A percentile compares a stretch with the other conserved stretches of the same genome.
Evolutionary conservation across 2,888 invertebrate genomes (phyloP).

Genomic region (Diarsia brunnea): DNA sequence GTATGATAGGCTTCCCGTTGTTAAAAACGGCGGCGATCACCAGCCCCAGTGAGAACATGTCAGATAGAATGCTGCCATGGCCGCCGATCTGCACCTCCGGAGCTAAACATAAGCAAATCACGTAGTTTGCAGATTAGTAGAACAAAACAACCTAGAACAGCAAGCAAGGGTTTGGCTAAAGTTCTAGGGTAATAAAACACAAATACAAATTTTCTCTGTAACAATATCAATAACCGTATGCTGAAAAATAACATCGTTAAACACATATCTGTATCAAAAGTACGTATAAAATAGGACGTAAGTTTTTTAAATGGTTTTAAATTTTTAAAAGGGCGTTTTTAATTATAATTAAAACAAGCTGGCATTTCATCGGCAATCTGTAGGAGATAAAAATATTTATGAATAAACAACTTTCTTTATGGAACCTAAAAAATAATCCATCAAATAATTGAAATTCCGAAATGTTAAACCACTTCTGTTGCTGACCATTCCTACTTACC

Average conservation of each 20-base stretch:
- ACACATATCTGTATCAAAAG: not conserved
- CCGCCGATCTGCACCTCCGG: slow-evolving; percentile 97
- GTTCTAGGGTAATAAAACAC: not conserved
- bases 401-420: not conserved
- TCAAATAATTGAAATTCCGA: too few species aligned
- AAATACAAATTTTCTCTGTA: not conserved
- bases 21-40: slow-evolving; percentile 98
- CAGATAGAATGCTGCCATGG: slow-evolving; percentile 96
- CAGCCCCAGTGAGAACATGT: slow-evolving; percentile 99
- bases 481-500: too few species aligned
- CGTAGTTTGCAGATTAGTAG: slow-evolving; percentile 2
- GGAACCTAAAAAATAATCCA: not conserved
- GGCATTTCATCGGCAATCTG: not conserved
- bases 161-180: not conserved
- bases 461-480: too few species aligned
- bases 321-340: not conserved
- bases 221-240: not conserved
- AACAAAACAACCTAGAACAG: not conserved
- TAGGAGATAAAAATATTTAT: not conserved
- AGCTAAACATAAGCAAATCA: slow-evolving; percentile 89
- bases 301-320: not conserved
- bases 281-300: not conserved
- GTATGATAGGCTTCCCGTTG: slow-evolving; percentile 96
- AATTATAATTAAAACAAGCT: not conserved
- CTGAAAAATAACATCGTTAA: slow-evolving; percentile 3